Evolutionary conservation across 1,140 invertebrate genomes (phyloP).

Genomic region (Drosophila ogumai): DNA sequence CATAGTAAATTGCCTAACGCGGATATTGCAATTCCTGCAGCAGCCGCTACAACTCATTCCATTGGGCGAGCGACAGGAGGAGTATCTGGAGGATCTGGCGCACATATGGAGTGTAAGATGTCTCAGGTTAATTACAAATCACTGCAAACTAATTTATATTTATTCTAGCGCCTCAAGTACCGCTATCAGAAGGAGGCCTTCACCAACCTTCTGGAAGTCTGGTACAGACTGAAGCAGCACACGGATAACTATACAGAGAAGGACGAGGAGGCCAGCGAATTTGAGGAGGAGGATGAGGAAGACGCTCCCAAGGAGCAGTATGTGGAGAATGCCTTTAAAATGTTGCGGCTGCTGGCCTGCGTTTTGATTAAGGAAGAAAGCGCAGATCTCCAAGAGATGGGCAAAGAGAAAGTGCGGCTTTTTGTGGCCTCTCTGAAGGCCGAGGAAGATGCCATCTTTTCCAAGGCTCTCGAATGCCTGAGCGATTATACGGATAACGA

Average conservation of each 20-base stretch:
- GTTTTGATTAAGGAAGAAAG: conserved; percentile 49
- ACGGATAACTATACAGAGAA: conserved; percentile 57
- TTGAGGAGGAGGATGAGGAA: conserved; percentile 68
- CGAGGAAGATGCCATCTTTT: conserved; percentile 55
- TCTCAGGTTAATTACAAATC: neutral
- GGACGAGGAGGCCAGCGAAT: conserved; percentile 60
- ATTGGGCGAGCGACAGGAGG: conserved; percentile 66
- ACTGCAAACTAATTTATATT: neutral
- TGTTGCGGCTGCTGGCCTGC: conserved; percentile 56
- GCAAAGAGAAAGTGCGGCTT: conserved; percentile 37
- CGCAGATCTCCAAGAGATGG: conserved; percentile 55
- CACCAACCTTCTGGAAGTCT: conserved; percentile 40
- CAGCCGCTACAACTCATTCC: conserved; percentile 64
- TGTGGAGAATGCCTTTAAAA: conserved; percentile 63
- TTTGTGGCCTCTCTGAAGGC: conserved; percentile 45
- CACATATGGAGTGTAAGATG: conserved; percentile 72
- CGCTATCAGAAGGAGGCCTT: conserved; percentile 60
- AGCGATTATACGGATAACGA: conserved; percentile 45
- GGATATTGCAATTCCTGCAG: conserved; percentile 64
- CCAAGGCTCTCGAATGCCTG: conserved; percentile 59
- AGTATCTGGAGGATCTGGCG: conserved; percentile 76
- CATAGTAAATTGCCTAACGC: conserved; percentile 62
- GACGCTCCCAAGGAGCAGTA: conserved; percentile 67
- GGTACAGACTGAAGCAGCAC: conserved; percentile 52
- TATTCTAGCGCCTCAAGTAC: conserved; percentile 63